phyloP scores from a whole-genome alignment of 2,113 vertebrate species.

The Entelurus aequoreus region DNA sequence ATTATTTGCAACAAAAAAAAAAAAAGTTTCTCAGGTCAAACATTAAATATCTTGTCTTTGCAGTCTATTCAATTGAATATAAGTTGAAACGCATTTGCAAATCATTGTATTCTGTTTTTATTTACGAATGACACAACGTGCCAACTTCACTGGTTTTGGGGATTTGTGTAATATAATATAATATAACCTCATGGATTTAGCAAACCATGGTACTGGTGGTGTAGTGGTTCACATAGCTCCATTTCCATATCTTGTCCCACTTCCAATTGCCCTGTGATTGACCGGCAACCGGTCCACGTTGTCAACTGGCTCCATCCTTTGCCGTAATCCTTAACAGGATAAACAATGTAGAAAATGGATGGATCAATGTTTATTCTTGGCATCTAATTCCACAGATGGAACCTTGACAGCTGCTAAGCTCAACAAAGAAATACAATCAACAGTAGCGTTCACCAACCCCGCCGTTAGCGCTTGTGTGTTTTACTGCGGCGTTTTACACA shows the following conservation, averaged over 20 bases:
- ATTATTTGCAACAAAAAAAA: too few relatives aligned
- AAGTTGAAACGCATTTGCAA: too few relatives aligned
- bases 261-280: neutral
- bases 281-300: neutral
- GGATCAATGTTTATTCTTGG: neutral
- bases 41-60: too few relatives aligned
- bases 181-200: too few relatives aligned
- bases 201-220: too few relatives aligned
- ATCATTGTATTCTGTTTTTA: too few relatives aligned
- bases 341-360: neutral
- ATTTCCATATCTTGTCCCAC: neutral
- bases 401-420: neutral
- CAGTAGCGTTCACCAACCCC: slow-evolving; percentile 8
- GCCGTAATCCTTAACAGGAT: neutral
- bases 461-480: slow-evolving; percentile 25
- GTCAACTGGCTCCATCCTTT: neutral
- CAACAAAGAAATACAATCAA: slow-evolving; percentile 13
- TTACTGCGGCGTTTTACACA: slow-evolving; percentile 26
- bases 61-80: too few relatives aligned
- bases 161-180: too few relatives aligned
- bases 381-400: neutral
- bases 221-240: too few relatives aligned
- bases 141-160: too few relatives aligned
- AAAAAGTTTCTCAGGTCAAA: too few relatives aligned
- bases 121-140: too few relatives aligned